Conservation (phyloP, 2,797 vertebrate species). For the Enteromius radiatus region DNA sequence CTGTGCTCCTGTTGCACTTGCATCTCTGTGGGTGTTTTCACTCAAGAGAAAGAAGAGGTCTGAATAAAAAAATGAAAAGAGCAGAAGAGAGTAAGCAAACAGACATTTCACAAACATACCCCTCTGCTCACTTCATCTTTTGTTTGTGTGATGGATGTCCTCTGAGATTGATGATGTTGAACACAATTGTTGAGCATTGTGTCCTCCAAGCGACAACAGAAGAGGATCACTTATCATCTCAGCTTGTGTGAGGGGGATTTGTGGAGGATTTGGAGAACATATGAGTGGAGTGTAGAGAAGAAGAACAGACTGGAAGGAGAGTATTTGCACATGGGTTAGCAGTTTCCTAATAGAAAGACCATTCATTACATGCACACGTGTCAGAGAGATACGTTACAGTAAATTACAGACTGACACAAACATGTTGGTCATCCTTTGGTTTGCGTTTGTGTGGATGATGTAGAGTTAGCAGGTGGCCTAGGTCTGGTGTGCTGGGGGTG, state of each 20-base stretch:
- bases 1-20: not conserved
- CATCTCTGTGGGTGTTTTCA: constrained; percentile 46
- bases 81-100: constrained; percentile 64
- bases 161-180: constrained; percentile 83
- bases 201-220: constrained; percentile 76
- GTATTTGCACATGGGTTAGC: constrained; percentile 68
- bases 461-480: constrained; percentile 75
- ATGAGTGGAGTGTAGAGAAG: constrained; percentile 74
- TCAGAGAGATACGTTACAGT: not conserved
- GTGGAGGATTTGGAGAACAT: constrained; percentile 58
- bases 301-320: constrained; percentile 76
- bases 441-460: constrained; percentile 40
- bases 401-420: not conserved
- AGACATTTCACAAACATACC: constrained; percentile 67
- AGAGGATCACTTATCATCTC: constrained; percentile 81
- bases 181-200: constrained; percentile 79
- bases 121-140: constrained; percentile 79
- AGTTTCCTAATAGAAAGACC: constrained; percentile 53
- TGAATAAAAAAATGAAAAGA: constrained; percentile 57
- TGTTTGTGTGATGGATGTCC: constrained; percentile 81
- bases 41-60: constrained; percentile 50
- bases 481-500: constrained; percentile 73
- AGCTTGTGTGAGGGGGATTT: constrained; percentile 75
- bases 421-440: not conserved
- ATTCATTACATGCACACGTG: not conserved